phyloP scores from a whole-genome alignment of 1,140 invertebrate species.

The Drosophila bifasciata region DNA sequence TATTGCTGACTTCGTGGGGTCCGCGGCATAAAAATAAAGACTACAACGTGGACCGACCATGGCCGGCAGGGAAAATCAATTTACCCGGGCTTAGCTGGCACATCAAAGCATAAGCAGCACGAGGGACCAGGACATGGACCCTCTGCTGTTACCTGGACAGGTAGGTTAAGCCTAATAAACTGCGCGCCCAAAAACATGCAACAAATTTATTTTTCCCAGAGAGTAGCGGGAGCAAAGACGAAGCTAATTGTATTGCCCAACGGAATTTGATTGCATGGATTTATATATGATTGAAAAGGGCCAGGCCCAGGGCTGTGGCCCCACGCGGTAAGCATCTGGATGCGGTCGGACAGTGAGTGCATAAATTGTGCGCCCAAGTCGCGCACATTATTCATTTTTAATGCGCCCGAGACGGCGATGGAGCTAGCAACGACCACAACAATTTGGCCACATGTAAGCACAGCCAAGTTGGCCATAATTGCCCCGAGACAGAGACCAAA shows the following conservation, averaged over 20 bases:
- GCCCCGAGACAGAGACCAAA: slow-evolving; percentile 46
- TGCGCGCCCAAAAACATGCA: slow-evolving; percentile 65
- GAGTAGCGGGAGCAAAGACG: slow-evolving; percentile 7
- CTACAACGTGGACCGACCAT: slow-evolving; percentile 18
- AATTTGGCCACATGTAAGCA: slow-evolving; percentile 82
- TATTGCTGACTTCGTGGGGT: slow-evolving; percentile 55
- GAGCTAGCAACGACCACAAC: slow-evolving; percentile 61
- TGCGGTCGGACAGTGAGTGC: slow-evolving; percentile 46
- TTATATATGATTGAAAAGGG: slow-evolving; percentile 79
- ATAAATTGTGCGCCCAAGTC: slow-evolving; percentile 73
- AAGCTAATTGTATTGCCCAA: slow-evolving; percentile 76
- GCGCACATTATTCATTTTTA: slow-evolving; percentile 82
- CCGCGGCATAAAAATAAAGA: slow-evolving; percentile 52
- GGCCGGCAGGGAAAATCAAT: slow-evolving; percentile 68
- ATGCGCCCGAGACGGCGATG: slow-evolving; percentile 62
- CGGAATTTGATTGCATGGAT: slow-evolving; percentile 78
- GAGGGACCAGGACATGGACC: background rate
- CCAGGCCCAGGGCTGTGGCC: slow-evolving; percentile 30
- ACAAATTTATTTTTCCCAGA: slow-evolving; percentile 42
- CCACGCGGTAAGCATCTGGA: slow-evolving; percentile 46
- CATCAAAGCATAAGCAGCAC: slow-evolving; percentile 70
- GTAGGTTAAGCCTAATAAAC: slow-evolving; percentile 76
- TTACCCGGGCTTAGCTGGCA: slow-evolving; percentile 71
- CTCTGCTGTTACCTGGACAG: slow-evolving; percentile 26
- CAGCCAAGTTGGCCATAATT: slow-evolving; percentile 77